phyloP scores from a whole-genome alignment of 2,797 vertebrate species.

The Leucoraja ocellata region DNA sequence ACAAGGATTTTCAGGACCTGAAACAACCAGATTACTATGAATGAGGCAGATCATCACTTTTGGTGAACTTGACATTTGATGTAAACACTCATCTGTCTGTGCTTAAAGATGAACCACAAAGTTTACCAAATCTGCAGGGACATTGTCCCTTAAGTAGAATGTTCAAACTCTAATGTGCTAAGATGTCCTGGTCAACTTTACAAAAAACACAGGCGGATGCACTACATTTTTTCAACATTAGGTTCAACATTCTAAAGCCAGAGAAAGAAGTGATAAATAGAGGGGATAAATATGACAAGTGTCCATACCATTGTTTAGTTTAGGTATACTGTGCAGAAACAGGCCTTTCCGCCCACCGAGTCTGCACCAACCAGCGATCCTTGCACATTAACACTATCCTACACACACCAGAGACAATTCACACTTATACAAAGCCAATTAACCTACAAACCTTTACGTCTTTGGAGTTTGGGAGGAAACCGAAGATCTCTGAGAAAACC shows the following conservation, averaged over 20 bases:
- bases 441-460: too few species aligned
- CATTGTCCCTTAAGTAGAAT: neutral
- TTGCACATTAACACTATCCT: too few species aligned
- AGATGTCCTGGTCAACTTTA: neutral
- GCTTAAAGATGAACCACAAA: neutral
- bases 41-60: neutral
- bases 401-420: too few species aligned
- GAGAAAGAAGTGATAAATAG: neutral
- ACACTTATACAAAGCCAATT: too few species aligned
- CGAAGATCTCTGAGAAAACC: too few species aligned
- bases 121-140: neutral
- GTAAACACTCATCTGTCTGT: neutral
- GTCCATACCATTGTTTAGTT: too few species aligned
- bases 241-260: neutral
- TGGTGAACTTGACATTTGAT: neutral
- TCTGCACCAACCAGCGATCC: too few species aligned
- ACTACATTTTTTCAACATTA: neutral
- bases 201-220: neutral
- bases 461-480: too few species aligned
- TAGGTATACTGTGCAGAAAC: neutral
- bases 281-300: too few species aligned
- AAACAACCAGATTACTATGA: neutral
- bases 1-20: constrained; percentile 84
- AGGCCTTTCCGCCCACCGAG: too few species aligned
- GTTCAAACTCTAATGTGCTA: neutral